These are phyloP conservation scores for Camponotus floridanus DNA, from an alignment of 1,140 invertebrate species.

Conservation along the genomic window DNA sequence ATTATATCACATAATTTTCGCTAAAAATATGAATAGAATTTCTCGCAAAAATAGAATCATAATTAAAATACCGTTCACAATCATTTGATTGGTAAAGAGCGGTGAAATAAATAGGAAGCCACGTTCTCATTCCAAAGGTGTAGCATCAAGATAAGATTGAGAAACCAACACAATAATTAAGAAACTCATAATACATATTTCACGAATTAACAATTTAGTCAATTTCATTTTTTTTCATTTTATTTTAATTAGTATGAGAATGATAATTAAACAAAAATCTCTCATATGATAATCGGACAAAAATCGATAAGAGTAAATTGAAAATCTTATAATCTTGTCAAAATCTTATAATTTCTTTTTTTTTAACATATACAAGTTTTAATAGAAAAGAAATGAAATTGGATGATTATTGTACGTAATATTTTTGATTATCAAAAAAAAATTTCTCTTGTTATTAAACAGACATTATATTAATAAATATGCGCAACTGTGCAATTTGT, in stretches of 20 bases:
- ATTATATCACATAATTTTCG: not conserved
- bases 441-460: not conserved
- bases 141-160: not conserved
- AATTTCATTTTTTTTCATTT: not conserved
- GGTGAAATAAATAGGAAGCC: not conserved
- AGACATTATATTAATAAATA: not conserved
- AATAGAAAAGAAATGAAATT: not conserved
- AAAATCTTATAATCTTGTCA: not conserved
- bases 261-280: not conserved
- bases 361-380: not conserved
- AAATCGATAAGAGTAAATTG: not conserved
- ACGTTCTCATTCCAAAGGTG: not conserved
- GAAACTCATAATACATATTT: not conserved
- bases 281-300: not conserved
- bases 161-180: not conserved
- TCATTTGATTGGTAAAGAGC: not conserved
- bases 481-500: not conserved
- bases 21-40: not conserved
- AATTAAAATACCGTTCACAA: slow-evolving; percentile 10
- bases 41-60: not conserved
- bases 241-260: not conserved
- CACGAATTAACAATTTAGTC: not conserved
- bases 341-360: not conserved
- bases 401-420: not conserved
- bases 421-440: not conserved